Evolutionary conservation across 2,888 invertebrate species (phyloP), one percentile per base, ranked within the genome.

Genomic region (Sphecodes monilicornis): DNA sequence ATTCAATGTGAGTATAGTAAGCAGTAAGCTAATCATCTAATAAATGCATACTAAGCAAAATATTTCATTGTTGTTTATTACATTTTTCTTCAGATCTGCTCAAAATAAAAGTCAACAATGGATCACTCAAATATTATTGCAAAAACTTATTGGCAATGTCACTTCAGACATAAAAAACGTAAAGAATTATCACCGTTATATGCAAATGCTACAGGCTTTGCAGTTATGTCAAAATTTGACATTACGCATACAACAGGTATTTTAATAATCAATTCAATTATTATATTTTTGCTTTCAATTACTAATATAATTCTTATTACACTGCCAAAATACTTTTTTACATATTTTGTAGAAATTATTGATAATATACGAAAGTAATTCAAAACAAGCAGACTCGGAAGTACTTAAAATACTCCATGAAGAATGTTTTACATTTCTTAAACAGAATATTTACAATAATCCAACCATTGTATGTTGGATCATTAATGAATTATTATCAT

Each of bases 371-470:
- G 60, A 79, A 46, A 74, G 10, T 26, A 60, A 22, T 46, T 69
- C 26, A 10, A 60, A 86, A 29, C 72, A 32, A 22, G 71, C 1
- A 50, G 36, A 18, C 57, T 43, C 50, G 29, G 29, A 95, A 94
- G 91, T 90, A 91, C 86, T 92, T 89, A 72, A 92, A 91, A 92
- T 93, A 92, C 78, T 94, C 94, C 95, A 95, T 18, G 91, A 93
- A 75, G 92, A 95, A 77, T 91, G 94, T 80, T 85, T 95, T 32
- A 90, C 94, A 57, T 96, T 96, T 91, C 92, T 96, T 29, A 95
- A 95, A 93, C 86, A 88, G 46, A 96, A 96, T 93, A 91, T 96
- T 80, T 94, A 93, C 88, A 92, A 88, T 54, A 95, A 95, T 91
- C 96, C 96, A 68, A 94, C 84, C 8, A 74, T 93, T 39, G 80